Evolutionary conservation across 1,140 invertebrate species (phyloP), one percentile per base, ranked within the genome.

Genomic region (Monochamus saltuarius): DNA sequence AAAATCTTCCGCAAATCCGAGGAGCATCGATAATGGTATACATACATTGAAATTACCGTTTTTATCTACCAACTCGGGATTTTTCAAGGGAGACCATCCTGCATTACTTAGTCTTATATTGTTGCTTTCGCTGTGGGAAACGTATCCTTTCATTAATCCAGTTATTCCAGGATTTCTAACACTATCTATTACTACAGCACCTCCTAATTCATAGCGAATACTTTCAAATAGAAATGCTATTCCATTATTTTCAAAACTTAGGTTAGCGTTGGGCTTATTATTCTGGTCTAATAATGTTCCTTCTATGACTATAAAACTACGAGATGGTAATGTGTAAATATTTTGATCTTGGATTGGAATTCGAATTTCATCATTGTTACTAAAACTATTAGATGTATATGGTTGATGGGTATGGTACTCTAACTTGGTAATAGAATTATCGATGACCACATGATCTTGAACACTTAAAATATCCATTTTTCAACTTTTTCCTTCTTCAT

Each of bases 301-400:
- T 46, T 46, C 10, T 46, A 16, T 14, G 10, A 1, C 1, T 19
- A 11, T 1, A 19, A 14, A 56, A 64, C 66, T 66, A 6, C 63
- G 53, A 10, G 19, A 56, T 7, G 68, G 67, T 22, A 68, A 45
- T 9, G 63, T 60, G 47, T 61, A 69, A 6, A 62, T 51, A 55
- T 71, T 66, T 55, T 61, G 59, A 53, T 66, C 55, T 42, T 65
- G 43, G 16, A 69, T 65, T 13, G 62, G 54, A 47, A 69, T 69
- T 9, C 67, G 39, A 57, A 67, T 67, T 57, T 69, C 59, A 61
- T 65, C 67, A 22, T 60, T 62, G 16, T 62, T 39, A 9, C 56
- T 52, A 36, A 65, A 65, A 17, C 29, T 63, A 2, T 54, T 43
- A 8, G 52, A 58, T n/a, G 22, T 43, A 39, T 47, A 61, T 4